phyloP scores from a whole-genome alignment of 2,888 invertebrate species.

The Chrysomela aeneicollis region DNA sequence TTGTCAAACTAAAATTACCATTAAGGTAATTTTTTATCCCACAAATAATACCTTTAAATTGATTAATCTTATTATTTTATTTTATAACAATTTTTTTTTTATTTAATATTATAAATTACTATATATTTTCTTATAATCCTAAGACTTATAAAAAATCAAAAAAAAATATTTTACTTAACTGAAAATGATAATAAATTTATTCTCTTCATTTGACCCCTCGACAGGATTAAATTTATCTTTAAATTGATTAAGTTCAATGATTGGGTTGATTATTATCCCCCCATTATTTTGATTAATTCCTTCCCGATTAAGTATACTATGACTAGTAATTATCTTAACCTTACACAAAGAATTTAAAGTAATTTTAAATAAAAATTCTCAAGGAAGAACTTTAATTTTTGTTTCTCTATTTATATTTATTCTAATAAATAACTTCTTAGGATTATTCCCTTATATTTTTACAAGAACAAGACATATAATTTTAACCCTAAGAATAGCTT shows the following conservation, averaged over 20 bases:
- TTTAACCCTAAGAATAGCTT: conserved; percentile 65
- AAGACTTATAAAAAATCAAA: conserved; percentile 50
- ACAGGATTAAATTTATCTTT: conserved; percentile 64
- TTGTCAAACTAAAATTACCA: conserved; percentile 73
- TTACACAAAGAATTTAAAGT: conserved; percentile 69
- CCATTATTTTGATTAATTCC: conserved; percentile 66
- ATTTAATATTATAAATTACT: conserved; percentile 65
- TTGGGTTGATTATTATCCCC: conserved; percentile 65
- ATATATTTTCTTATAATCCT: conserved; percentile 52
- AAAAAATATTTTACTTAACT: conserved; percentile 52
- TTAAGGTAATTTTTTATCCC: conserved; percentile 71
- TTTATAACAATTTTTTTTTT: conserved; percentile 61
- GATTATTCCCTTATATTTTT: conserved; percentile 76
- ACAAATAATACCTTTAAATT: conserved; percentile 72
- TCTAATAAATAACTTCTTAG: conserved; percentile 74
- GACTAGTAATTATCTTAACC: conserved; percentile 62
- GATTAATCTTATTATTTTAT: conserved; percentile 60
- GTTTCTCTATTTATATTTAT: conserved; percentile 66
- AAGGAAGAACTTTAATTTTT: conserved; percentile 60
- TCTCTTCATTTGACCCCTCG: conserved; percentile 73
- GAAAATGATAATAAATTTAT: conserved; percentile 75
- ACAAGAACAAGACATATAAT: conserved; percentile 72
- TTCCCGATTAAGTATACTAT: conserved; percentile 63
- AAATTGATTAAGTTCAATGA: conserved; percentile 69
- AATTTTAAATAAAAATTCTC: conserved; percentile 56